Percentiles rank a stretch among this genome's conserved stretches.
phyloP scores from a whole-genome alignment of 2,797 vertebrate species.

The Adrianichthys oophorus region DNA sequence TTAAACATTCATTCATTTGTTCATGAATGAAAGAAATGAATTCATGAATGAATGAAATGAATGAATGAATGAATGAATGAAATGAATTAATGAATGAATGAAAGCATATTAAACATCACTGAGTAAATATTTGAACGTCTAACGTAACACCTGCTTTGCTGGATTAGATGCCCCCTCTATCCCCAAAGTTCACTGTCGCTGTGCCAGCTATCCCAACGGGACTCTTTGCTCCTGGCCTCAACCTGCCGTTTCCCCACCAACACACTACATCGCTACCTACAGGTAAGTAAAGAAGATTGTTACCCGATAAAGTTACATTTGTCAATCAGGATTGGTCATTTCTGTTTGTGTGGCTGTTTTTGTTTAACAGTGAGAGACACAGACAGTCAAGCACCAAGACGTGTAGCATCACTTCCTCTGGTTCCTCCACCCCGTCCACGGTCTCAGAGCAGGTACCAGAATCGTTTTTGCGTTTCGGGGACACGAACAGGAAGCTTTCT shows the following conservation, averaged over 20 bases:
- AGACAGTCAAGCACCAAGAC: not conserved
- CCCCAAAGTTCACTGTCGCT: slow-evolving; percentile 69
- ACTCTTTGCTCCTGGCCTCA: slow-evolving; percentile 74
- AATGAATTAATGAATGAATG: too few relatives aligned
- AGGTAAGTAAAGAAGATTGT: slow-evolving; percentile 51
- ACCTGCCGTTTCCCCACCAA: slow-evolving; percentile 33
- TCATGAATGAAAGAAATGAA: too few relatives aligned
- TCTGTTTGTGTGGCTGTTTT: slow-evolving; percentile 4
- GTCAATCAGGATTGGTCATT: not conserved
- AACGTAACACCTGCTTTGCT: not conserved
- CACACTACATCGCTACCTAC: slow-evolving; percentile 68
- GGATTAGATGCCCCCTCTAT: slow-evolving; percentile 47
- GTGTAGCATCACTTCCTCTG: slow-evolving; percentile 43
- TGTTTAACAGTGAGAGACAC: slow-evolving; percentile 53
- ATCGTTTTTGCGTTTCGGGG: not conserved
- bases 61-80: too few relatives aligned
- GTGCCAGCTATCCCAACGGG: slow-evolving; percentile 64
- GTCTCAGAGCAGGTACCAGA: slow-evolving; percentile 43
- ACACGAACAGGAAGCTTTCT: too few relatives aligned
- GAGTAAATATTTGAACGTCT: too few relatives aligned
- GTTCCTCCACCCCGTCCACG: slow-evolving; percentile 15
- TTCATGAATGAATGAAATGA: too few relatives aligned
- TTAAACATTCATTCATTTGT: too few relatives aligned
- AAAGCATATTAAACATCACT: too few relatives aligned
- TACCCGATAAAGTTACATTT: not conserved